A percentile compares a stretch with the other conserved stretches of the same genome.
These are phyloP conservation scores for Hyles euphorbiae DNA, from an alignment of 1,140 invertebrate species.

Conservation along the genomic window DNA sequence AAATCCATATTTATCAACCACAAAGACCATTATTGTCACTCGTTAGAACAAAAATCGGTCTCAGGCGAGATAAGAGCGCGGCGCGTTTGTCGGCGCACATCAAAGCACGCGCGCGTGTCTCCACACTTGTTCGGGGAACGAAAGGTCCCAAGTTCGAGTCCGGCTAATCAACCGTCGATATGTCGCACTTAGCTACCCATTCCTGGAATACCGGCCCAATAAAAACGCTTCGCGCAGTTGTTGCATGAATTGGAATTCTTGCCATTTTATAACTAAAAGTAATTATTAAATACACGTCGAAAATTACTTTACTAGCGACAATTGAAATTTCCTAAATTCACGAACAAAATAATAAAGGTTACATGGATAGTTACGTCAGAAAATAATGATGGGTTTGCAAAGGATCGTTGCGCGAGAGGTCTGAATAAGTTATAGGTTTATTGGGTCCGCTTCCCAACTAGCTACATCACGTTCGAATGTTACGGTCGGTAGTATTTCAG, in stretches of 20 bases:
- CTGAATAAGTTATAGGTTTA: no score
- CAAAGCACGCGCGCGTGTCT: constrained; percentile 54
- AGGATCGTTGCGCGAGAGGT: no score
- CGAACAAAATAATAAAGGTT: no score
- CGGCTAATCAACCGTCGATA: constrained; percentile 56
- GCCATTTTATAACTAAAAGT: no score
- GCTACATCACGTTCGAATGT: background rate
- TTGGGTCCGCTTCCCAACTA: no score
- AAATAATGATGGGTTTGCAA: no score
- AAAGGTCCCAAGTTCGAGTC: constrained; percentile 45
- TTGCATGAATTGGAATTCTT: no score
- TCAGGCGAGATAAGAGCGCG: constrained; percentile 60
- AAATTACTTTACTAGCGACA: no score
- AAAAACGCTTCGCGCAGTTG: no score
- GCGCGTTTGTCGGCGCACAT: constrained; percentile 58
- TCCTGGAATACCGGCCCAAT: constrained; percentile 31
- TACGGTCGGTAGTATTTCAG: constrained; percentile 16
- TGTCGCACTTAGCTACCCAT: constrained; percentile 27
- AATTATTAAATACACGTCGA: no score
- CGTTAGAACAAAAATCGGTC: constrained; percentile 61
- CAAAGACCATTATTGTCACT: constrained; percentile 68
- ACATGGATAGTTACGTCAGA: no score
- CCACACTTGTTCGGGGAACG: constrained; percentile 45
- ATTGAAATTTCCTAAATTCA: no score
- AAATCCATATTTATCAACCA: constrained; percentile 57